Evolutionary conservation across 2,888 invertebrate species (phyloP).

Genomic region (Plagodis pulveraria): DNA sequence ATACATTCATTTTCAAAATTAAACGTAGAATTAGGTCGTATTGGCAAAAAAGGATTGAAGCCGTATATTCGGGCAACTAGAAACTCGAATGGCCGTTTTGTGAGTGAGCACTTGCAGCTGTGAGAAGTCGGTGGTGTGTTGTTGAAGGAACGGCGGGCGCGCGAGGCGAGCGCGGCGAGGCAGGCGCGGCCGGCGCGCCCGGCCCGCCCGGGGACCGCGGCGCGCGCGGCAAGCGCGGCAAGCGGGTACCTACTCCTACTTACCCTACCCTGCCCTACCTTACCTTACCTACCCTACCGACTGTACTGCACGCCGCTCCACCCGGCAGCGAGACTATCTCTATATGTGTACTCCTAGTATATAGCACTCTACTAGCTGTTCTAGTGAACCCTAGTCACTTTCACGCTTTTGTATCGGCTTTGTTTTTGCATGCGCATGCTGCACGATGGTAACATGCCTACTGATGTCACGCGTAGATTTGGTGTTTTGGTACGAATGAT

Average conservation of each 20-base stretch:
- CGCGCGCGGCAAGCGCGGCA: slow-evolving; percentile 95
- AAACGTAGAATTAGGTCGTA: no score
- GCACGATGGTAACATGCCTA: slow-evolving; percentile 11
- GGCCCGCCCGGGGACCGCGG: slow-evolving; percentile 95
- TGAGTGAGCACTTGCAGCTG: slow-evolving; percentile 1
- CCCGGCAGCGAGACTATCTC: no score
- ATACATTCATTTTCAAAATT: no score
- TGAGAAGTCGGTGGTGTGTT: slow-evolving; percentile 39
- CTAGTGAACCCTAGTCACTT: no score
- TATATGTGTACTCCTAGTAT: no score
- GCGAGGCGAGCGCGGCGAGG: slow-evolving; percentile 92
- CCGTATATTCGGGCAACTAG: no score
- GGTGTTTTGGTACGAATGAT: slow-evolving; percentile 66
- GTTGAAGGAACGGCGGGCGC: slow-evolving; percentile 86
- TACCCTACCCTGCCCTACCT: not conserved
- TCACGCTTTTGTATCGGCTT: not conserved
- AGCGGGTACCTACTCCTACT: slow-evolving; percentile 88
- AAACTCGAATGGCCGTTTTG: not conserved
- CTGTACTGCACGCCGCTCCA: no score
- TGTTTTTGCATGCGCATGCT: slow-evolving; percentile 20
- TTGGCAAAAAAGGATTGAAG: no score
- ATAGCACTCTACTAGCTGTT: no score
- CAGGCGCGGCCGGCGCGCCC: slow-evolving; percentile 90
- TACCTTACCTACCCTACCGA: no score
- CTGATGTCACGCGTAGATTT: slow-evolving; percentile 29